Evolutionary conservation across 2,888 invertebrate genomes (phyloP).

Genomic region (Drosophila barbarae): DNA sequence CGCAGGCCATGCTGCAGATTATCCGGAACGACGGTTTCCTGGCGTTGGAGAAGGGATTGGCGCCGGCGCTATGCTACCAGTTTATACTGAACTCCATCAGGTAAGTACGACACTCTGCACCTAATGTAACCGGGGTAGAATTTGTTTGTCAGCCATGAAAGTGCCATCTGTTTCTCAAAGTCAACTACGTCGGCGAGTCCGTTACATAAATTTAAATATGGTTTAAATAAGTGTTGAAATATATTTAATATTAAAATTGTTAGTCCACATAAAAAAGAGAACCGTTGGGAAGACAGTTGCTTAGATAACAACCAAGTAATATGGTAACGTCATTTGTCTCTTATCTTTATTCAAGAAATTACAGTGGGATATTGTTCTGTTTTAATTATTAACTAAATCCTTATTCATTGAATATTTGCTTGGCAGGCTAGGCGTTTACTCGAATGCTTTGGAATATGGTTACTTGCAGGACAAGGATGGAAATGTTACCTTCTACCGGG

Average conservation of each 20-base stretch:
- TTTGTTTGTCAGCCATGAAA: neutral
- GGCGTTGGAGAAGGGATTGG: conserved; percentile 90
- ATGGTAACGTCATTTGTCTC: neutral
- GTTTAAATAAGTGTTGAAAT: neutral
- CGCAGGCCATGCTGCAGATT: conserved; percentile 89
- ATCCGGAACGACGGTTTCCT: conserved; percentile 88
- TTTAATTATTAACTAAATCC: neutral
- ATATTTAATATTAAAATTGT: neutral
- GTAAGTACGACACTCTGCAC: conserved; percentile 44
- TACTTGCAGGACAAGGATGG: conserved; percentile 83
- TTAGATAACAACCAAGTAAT: neutral
- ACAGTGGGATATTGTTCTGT: neutral
- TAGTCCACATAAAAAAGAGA: neutral
- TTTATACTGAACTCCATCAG: conserved; percentile 88
- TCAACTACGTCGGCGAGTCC: neutral
- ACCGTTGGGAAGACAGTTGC: neutral
- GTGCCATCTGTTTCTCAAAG: neutral
- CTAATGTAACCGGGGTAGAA: neutral
- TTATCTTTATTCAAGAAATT: neutral
- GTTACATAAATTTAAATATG: neutral
- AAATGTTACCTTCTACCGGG: conserved; percentile 83
- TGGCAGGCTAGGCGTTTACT: conserved; percentile 86
- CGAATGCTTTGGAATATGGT: conserved; percentile 85
- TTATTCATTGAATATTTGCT: neutral
- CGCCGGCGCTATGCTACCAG: conserved; percentile 92